Evolutionary conservation across 1,140 invertebrate species (phyloP).

Genomic region (Sminthurinus signatus): DNA sequence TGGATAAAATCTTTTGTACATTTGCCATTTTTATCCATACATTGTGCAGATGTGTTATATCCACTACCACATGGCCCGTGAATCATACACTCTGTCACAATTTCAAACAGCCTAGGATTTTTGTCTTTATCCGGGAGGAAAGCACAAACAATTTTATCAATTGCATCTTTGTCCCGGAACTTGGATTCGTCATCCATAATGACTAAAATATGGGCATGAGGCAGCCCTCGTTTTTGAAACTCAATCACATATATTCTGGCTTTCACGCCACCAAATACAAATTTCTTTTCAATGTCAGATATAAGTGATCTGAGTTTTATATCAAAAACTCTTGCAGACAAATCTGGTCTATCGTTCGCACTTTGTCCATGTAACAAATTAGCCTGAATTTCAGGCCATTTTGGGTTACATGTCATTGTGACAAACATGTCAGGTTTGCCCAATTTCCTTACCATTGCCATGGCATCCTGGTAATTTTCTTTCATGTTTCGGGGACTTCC

Average conservation of each 20-base stretch:
- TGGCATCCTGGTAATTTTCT: slow-evolving; percentile 46
- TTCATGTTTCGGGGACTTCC: slow-evolving; percentile 44
- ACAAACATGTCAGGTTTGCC: slow-evolving; percentile 48
- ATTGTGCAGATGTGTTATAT: too few relatives aligned
- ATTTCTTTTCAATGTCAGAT: slow-evolving; percentile 7
- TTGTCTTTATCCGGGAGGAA: slow-evolving; percentile 46
- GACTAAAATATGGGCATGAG: slow-evolving; percentile 43
- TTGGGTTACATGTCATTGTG: slow-evolving; percentile 48
- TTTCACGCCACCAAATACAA: slow-evolving; percentile 40
- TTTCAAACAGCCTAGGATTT: slow-evolving; percentile 17
- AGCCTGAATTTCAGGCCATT: slow-evolving; percentile 46
- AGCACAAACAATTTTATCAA: slow-evolving; percentile 47
- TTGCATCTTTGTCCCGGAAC: background rate
- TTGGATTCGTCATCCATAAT: slow-evolving; percentile 36
- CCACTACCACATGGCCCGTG: slow-evolving; percentile 42
- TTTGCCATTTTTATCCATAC: too few relatives aligned
- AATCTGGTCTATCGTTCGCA: slow-evolving; percentile 46
- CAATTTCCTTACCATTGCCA: slow-evolving; percentile 44
- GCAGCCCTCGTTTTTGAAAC: slow-evolving; percentile 51
- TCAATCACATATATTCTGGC: slow-evolving; percentile 41
- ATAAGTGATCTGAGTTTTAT: slow-evolving; percentile 47
- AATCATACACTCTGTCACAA: slow-evolving; percentile 27
- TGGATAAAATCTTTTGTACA: too few relatives aligned
- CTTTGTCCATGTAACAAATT: slow-evolving; percentile 41
- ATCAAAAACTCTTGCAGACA: slow-evolving; percentile 48